These are phyloP conservation scores for Limnodromus scolopaceus DNA, from an alignment of 2,797 vertebrate species.

Conservation along the genomic window DNA sequence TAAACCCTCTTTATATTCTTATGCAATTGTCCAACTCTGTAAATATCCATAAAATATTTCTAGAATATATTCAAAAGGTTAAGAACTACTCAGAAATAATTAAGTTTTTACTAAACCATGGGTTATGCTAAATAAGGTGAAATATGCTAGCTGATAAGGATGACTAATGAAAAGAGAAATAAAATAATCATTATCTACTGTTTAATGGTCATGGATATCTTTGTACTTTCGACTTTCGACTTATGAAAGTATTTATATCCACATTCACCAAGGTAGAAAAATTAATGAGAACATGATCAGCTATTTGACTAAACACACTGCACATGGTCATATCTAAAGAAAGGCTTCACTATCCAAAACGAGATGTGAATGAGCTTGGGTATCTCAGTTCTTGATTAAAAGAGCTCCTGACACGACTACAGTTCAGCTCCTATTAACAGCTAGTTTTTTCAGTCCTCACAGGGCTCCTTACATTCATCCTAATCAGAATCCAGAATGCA, in stretches of 20 bases:
- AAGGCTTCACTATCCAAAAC: neutral
- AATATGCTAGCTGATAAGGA: neutral
- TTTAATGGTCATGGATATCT: neutral
- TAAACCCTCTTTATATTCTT: neutral
- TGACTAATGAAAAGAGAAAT: neutral
- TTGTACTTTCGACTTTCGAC: neutral
- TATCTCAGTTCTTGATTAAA: neutral
- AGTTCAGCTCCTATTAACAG: neutral
- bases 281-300: neutral
- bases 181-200: neutral
- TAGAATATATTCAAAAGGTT: neutral
- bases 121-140: neutral
- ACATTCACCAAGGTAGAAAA: neutral
- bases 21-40: neutral
- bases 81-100: neutral
- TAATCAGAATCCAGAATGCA: neutral
- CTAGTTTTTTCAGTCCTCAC: neutral
- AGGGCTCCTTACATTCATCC: neutral
- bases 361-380: neutral
- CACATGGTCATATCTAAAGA: neutral
- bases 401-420: neutral
- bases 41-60: neutral
- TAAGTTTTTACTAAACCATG: neutral
- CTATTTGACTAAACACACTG: neutral
- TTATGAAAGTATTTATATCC: neutral